Percentiles rank a stretch among this genome's conserved stretches.
Conservation (phyloP, 2,888 invertebrate genomes). For the Choristoneura rosaceana region DNA sequence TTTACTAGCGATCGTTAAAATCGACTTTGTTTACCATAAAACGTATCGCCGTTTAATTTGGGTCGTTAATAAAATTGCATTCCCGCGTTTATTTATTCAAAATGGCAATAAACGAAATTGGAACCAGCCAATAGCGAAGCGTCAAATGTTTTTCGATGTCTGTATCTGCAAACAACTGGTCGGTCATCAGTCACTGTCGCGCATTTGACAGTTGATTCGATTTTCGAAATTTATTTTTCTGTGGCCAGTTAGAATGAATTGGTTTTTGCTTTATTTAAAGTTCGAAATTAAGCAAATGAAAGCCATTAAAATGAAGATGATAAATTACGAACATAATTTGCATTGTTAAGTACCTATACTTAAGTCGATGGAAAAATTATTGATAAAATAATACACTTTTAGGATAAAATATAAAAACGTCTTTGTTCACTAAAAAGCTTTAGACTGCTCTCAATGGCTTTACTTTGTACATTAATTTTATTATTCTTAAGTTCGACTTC, state of each 20-base stretch:
- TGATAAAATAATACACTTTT: background rate
- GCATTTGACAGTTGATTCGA: constrained; percentile 28
- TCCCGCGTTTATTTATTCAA: constrained; percentile 1
- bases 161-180: constrained; percentile 25
- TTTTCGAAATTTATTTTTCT: constrained; percentile 28
- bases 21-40: constrained; percentile 3
- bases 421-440: constrained; percentile 17
- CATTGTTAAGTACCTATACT: too few species aligned
- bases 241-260: constrained; percentile 15
- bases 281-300: background rate
- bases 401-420: background rate
- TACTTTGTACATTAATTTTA: constrained; percentile 27
- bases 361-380: background rate
- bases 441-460: constrained; percentile 13
- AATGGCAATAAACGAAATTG: constrained; percentile 29
- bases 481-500: constrained; percentile 14
- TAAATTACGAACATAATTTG: background rate
- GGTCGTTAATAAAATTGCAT: constrained; percentile 6
- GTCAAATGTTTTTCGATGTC: constrained; percentile 30
- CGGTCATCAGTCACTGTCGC: constrained; percentile 31
- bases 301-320: background rate
- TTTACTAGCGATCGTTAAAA: background rate
- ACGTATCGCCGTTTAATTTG: background rate
- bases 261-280: constrained; percentile 3
- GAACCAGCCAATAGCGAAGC: constrained; percentile 22